Evolutionary conservation across 2,113 vertebrate genomes (phyloP), one percentile per base, ranked within the genome.

Genomic region (Triplophysa dalaica): DNA sequence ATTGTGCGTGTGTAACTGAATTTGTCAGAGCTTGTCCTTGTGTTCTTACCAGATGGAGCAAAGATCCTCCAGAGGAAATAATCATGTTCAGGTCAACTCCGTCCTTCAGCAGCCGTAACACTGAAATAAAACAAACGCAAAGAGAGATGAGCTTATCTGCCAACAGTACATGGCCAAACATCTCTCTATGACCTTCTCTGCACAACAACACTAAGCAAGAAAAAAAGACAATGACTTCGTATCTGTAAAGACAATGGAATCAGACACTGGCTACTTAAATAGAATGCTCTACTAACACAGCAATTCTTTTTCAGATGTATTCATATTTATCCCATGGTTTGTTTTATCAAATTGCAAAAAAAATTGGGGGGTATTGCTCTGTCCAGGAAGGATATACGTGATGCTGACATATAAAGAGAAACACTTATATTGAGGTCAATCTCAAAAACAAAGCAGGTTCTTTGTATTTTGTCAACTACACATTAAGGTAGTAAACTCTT

Each of bases 21-120:
- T 69, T 29, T 78, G 50, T 79, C 33, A 33, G 54, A 54, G 62
- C 80, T 77, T 79, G 76, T 70, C 8, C 64, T 43, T 80, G 21
- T 72, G 13, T 82, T 79, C 94, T 95, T 92, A 99, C 97, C 95
- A 99, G 90, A 86, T 99, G 97, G 41, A 99, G 94, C 87, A 99
- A 88, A 45, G 95, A 95, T 61, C 96, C 95, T 87, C 96, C 96
- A 5, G 96, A 97, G 56, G 93, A 92, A 78, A 91, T 83, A 1
- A 85, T 72, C 0, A 84, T 87, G 61, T 94, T 94, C 75, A 90
- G 93, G 80, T 98, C 94, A 0, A 90, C 93, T 79, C 95, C 95
- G 76, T 97, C 95, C 87, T 98, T 96, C 87, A 99, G 84, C 19
- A 98, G 93, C 64, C 90, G 90, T 67, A 99, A 86, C 66, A 94